These are phyloP conservation scores for Ichneumoninae sp. DNA, from an alignment of 2,888 invertebrate species.

Conservation along the genomic window DNA sequence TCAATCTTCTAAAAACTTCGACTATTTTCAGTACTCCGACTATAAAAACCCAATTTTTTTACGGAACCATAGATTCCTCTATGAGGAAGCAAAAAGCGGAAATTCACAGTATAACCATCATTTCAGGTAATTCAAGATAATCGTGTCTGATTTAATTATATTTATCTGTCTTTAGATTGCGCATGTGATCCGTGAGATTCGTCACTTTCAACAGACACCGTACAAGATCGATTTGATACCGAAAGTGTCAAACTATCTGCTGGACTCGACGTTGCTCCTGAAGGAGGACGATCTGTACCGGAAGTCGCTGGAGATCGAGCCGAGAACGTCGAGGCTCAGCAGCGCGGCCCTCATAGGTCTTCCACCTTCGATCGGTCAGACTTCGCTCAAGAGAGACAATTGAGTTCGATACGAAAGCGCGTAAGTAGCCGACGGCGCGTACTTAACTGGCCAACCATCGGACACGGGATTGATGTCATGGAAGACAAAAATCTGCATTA, in stretches of 20 bases:
- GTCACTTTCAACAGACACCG: conserved; percentile 95
- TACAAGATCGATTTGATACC: conserved; percentile 95
- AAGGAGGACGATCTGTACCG: conserved; percentile 93
- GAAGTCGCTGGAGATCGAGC: conserved; percentile 93
- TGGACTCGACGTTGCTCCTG: conserved; percentile 91
- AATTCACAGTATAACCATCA: not conserved
- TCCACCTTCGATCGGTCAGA: conserved; percentile 73
- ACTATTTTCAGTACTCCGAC: too few species aligned
- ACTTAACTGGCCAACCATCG: conserved; percentile 7
- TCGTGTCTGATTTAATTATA: not conserved
- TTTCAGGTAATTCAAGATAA: not conserved
- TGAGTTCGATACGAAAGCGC: conserved; percentile 57
- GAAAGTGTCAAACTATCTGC: conserved; percentile 92
- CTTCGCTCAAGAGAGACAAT: conserved; percentile 70
- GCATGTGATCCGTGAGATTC: conserved; percentile 95
- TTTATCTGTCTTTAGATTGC: conserved; percentile 89
- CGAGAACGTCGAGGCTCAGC: conserved; percentile 88
- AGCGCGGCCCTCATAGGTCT: conserved; percentile 81
- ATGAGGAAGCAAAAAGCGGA: not conserved
- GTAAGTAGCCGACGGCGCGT: conserved; percentile 30
- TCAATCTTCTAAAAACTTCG: too few species aligned
- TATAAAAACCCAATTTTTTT: too few species aligned
- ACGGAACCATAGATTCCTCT: too few species aligned
- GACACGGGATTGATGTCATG: conserved; percentile 18
- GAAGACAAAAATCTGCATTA: conserved; percentile 19